Conservation (phyloP, 2,797 vertebrate genomes). For the Manis pentadactyla region DNA sequence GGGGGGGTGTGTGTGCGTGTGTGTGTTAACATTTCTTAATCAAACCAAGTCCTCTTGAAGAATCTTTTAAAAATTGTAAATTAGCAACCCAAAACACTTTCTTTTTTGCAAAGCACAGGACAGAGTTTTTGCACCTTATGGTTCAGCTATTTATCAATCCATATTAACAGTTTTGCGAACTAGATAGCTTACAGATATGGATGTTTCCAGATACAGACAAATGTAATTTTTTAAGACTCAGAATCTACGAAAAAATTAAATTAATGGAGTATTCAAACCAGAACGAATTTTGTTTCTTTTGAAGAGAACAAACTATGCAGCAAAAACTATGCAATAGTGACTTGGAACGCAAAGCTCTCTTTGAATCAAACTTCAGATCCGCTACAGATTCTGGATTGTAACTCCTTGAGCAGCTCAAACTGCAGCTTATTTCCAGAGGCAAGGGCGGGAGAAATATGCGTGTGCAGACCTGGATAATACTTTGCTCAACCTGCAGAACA, state of each 20-base stretch:
- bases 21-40: neutral
- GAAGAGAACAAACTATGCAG: neutral
- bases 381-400: neutral
- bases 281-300: neutral
- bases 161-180: neutral
- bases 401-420: neutral
- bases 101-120: neutral
- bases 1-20: neutral
- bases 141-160: neutral
- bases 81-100: neutral
- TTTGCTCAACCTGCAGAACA: no score
- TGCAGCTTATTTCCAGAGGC: neutral
- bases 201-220: neutral
- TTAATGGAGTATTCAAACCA: neutral
- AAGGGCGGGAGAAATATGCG: no score
- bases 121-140: neutral
- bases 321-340: neutral
- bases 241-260: neutral
- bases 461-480: rapidly evolving
- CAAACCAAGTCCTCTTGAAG: neutral
- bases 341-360: neutral
- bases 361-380: rapidly evolving
- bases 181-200: neutral
- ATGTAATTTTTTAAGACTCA: neutral
- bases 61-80: neutral